These are phyloP conservation scores for Nasonia oneida DNA, from an alignment of 2,888 invertebrate genomes.

Conservation along the genomic window DNA sequence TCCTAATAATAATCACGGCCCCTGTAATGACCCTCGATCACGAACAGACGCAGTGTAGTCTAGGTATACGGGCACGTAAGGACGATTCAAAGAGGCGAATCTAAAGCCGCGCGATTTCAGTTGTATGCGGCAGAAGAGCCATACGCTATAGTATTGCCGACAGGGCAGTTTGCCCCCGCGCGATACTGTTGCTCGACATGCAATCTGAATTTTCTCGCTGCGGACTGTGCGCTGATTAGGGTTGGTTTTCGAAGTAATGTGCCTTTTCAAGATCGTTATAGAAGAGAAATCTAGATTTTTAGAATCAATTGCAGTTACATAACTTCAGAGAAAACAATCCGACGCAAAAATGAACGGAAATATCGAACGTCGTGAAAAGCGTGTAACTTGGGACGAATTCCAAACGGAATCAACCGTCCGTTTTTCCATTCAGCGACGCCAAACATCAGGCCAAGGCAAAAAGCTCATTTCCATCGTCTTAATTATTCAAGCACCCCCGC, in stretches of 20 bases:
- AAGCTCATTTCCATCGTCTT: conserved; percentile 9
- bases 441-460: background rate
- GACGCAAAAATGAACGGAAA: no score
- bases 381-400: no score
- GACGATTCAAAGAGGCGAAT: conserved; percentile 19
- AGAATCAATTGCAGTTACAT: no score
- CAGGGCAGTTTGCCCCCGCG: conserved; percentile 67
- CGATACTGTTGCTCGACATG: conserved; percentile 76
- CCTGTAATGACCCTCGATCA: conserved; percentile 78
- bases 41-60: conserved; percentile 77
- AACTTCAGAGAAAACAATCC: no score
- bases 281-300: no score
- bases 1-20: conserved; percentile 64
- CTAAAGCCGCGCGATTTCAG: conserved; percentile 39
- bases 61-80: background rate
- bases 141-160: conserved; percentile 61
- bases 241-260: background rate
- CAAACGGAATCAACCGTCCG: background rate
- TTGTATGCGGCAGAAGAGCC: conserved; percentile 45
- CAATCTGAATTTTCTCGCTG: conserved; percentile 72
- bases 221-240: conserved; percentile 32
- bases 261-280: no score
- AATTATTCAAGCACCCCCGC: background rate
- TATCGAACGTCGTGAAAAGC: no score
- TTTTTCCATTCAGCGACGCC: background rate